Conservation (phyloP, 2,113 vertebrate species). For the Phalacrocorax brasilianus region DNA sequence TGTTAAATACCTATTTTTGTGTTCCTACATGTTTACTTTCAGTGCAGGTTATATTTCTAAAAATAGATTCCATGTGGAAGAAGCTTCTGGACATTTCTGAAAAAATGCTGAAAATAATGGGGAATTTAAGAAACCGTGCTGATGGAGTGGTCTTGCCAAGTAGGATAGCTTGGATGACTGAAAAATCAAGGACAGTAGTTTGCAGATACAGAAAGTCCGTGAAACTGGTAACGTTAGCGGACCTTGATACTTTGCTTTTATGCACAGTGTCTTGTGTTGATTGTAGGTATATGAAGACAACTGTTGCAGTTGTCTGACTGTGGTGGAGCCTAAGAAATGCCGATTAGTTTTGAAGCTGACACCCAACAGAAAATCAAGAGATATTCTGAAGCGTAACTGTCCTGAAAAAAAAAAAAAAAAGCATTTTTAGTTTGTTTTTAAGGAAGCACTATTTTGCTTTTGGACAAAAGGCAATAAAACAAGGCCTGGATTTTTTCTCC, state of each 20-base stretch:
- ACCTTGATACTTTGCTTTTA: neutral
- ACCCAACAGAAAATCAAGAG: neutral
- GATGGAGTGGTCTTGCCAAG: neutral
- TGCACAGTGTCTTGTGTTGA: neutral
- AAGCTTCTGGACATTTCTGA: neutral
- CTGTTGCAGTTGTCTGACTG: neutral
- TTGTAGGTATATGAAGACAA: neutral
- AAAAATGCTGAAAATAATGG: neutral
- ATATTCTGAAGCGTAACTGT: neutral
- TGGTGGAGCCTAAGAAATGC: neutral
- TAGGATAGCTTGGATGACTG: neutral
- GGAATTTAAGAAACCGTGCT: neutral
- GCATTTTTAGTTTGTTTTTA: neutral
- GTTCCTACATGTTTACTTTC: neutral
- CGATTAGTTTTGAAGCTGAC: neutral
- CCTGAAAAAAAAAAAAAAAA: neutral
- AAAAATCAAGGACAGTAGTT: neutral
- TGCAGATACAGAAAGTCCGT: neutral
- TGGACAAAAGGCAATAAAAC: neutral
- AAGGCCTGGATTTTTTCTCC: neutral
- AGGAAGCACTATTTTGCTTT: neutral
- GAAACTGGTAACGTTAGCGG: neutral
- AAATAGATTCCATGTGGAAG: neutral
- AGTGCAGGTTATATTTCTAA: neutral
- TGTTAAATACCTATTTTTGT: neutral